Base-by-base conservation (phyloP, 2,888 invertebrate genomes). In the Candidula unifasciata region DNA sequence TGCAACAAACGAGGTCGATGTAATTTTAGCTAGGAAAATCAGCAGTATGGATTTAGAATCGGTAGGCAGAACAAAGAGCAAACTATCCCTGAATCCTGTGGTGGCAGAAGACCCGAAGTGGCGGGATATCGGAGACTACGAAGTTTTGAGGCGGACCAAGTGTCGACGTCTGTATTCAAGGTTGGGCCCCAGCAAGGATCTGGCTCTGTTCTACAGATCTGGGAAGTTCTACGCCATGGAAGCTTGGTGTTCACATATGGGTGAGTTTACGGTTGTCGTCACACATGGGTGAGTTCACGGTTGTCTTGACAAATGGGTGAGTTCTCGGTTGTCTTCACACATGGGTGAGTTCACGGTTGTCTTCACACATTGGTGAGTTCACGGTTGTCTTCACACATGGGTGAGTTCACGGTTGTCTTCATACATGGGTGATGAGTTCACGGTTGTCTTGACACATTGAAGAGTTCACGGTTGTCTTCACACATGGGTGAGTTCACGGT, bases 241-340 rank as follows among this genome's bases (percentile, higher is more conserved):
- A 13, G 90, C 92, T 0, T 91, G 91, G 91, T 92, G 92, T 83
- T 88, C 90, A 6, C 92, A 92, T 74, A 91, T 91, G 90, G 91
- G 92, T 91, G 83, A 86, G 90, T 73, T 52, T 1, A 1, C 27
- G 30, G 18, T 30, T 27, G 44, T 33, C 16, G 3, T 44, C 16
- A 33, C 44, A 44, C 44, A 44, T 44, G 44, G 44, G 44, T 44
- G 44, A 44, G 44, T 44, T 6, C 44, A 3, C 10, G 44, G 44
- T 10, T 44, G 44, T 44, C 10, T 44, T 3, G 10, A 6, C 44
- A 44, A 3, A 44, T 44, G 44, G 44, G 44, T 44, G 44, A 44
- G 44, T 44, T 6, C 44, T 44, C 10, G 44, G 44, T 10, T 44
- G 44, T 44, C 10, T 44, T 3, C 3, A 6, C 44, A 44, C 44